Evolutionary conservation across 2,797 vertebrate species (phyloP), one percentile per base, ranked within the genome.

Genomic region (Phataginus tetradactyla): DNA sequence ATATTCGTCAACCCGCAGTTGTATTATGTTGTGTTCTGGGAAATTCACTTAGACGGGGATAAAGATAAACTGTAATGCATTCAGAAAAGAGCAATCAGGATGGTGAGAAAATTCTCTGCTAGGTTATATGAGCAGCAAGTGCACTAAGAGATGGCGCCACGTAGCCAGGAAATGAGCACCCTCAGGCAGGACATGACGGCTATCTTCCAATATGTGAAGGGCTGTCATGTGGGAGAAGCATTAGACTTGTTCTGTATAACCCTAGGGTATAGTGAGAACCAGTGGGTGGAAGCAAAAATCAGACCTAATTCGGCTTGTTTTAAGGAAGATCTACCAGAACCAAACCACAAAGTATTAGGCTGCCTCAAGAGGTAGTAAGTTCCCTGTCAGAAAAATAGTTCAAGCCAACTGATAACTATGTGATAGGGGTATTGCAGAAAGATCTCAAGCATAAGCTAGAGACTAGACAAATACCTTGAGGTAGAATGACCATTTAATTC

Each of bases 191-290:
- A 85, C 57, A 59, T 29, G 75, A 92, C 69, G 55, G n/a, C 27
- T 89, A 64, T 69, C 91, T 91, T 97, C 84, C 81, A 90, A 92
- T 96, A 93, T 93, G 51, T 59, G 55, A 94, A 94, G 61, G 63
- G 63, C 55, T 94, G 49, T 85, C 86, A 87, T 85, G 75, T 63
- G 77, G 66, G 29, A 90, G 72, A 93, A 95, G 68, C 15, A 20
- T 68, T 57, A 81, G 79, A 53, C 53, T 34, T 78, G 32, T 72
- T 93, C 59, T 81, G 0, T 90, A 74, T 81, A 81, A 91, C 87
- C 79, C 66, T 85, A 77, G 61, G 71, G 32, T 86, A 92, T 32
- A 90, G 39, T 84, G 37, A 79, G 23, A 96, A 91, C 25, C 79
- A 93, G 51, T 84, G 45, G 29, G 51, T 92, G 63, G 51, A 81